phyloP scores from a whole-genome alignment of 2,797 vertebrate genomes.

The Aythya fuligula region DNA sequence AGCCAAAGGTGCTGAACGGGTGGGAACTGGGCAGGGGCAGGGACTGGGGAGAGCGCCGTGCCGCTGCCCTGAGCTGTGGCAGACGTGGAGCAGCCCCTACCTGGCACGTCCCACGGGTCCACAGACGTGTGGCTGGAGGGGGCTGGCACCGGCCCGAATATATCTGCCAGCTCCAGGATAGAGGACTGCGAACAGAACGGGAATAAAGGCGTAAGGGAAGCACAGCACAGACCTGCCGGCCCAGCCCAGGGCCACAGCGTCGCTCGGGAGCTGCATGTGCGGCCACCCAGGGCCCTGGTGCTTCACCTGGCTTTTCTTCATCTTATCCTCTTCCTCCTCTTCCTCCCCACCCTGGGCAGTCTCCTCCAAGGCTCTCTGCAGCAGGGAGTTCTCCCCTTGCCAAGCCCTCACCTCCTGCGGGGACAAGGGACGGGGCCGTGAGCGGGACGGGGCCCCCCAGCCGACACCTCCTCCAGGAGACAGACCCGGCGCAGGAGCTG shows the following conservation, averaged over 20 bases:
- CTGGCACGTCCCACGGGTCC: conserved; percentile 87
- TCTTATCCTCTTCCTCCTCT: conserved; percentile 73
- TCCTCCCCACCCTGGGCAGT: conserved; percentile 45
- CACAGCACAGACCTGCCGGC: neutral
- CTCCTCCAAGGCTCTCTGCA: conserved; percentile 57
- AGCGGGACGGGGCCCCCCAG: neutral
- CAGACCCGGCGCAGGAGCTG: conserved; percentile 33
- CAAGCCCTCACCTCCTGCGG: conserved; percentile 78
- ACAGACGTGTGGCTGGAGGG: conserved; percentile 78
- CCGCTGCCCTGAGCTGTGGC: neutral
- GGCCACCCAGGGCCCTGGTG: neutral
- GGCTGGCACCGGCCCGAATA: conserved; percentile 82
- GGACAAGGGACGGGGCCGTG: neutral
- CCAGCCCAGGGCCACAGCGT: neutral
- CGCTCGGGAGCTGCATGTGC: neutral
- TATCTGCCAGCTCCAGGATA: conserved; percentile 90
- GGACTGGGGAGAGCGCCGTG: neutral
- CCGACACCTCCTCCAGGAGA: conserved; percentile 6
- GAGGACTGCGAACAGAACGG: conserved; percentile 82
- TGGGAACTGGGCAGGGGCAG: neutral
- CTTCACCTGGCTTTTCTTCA: conserved; percentile 81
- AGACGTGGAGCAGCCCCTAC: conserved; percentile 42
- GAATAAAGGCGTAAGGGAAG: conserved; percentile 6
- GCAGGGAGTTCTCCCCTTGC: conserved; percentile 74
- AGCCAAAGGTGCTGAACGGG: neutral